Base-by-base conservation (phyloP, 2,113 vertebrate species). In the Microtus montanus region DNA sequence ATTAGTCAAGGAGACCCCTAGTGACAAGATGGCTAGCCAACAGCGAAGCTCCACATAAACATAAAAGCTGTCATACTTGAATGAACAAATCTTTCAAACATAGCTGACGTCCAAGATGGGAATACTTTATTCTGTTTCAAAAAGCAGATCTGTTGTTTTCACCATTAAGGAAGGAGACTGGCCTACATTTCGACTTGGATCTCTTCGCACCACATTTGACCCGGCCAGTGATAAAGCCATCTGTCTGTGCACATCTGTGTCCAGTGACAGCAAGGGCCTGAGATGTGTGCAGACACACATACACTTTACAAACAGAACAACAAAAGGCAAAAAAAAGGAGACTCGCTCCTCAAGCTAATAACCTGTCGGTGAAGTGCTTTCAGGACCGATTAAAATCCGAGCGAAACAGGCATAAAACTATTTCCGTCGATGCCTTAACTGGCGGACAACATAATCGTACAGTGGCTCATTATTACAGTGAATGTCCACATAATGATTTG, bases 41-140 rank as follows among this genome's bases (percentile, higher is more conserved):
- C 75, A 75, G 26, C 54, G 35, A 90, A 33, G 44, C 28, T 93
- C 94, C 63, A 95, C 49, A 66, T 35, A 75, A 86, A 22, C 80
- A 61, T 87, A 94, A 86, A 89, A 94, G 86, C 13, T 9, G 5
- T 73, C 96, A 83, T 26, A 0, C 61, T 64, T 78, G 90, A 97
- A 91, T 94, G 94, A 92, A 80, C 15, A 89, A 13, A 96, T 93
- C 97, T 96, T 97, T 91, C 64, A 92, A 97, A 97, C 90, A 77
- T 15, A 90, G 74, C 91, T 92, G 86, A 96, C 0, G 13, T 30
- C 64, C 82, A 95, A 3, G 38, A 87, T 90, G 68, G 89, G 47
- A 96, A 95, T 19, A 78, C 38, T 85, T 89, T 47, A 92, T 47
- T 47, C 63, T 82, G 77, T 95, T 74, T 90, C 77, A 96, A 97